phyloP scores from a whole-genome alignment of 2,797 vertebrate genomes.

The Distichodus sexfasciatus region DNA sequence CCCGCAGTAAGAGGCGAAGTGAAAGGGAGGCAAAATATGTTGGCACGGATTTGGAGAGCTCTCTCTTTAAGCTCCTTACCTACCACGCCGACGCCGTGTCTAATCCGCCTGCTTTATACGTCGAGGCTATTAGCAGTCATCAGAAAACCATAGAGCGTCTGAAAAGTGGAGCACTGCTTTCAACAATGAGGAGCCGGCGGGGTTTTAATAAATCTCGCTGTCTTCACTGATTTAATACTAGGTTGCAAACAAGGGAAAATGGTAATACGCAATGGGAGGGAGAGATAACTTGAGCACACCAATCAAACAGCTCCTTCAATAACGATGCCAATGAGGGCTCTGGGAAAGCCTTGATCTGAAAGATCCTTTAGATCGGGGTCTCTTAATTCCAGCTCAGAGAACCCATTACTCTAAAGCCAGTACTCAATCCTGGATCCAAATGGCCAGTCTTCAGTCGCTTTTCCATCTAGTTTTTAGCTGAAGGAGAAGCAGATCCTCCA shows the following conservation, averaged over 20 bases:
- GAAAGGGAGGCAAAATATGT: not conserved
- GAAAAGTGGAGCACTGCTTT: conserved; percentile 9
- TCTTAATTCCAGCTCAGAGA: too few relatives aligned
- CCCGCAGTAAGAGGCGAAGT: not conserved
- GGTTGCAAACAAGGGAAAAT: conserved; percentile 17
- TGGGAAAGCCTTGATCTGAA: not conserved
- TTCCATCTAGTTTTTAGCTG: too few relatives aligned
- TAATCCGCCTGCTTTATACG: conserved; percentile 46
- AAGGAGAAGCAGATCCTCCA: too few relatives aligned
- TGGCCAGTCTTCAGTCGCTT: too few relatives aligned
- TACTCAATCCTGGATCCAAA: too few relatives aligned
- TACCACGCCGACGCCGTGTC: conserved; percentile 12
- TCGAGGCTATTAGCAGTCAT: conserved; percentile 36
- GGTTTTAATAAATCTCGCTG: too few relatives aligned
- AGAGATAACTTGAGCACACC: not conserved
- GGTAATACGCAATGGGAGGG: not conserved
- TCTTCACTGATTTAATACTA: not conserved
- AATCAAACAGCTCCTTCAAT: not conserved
- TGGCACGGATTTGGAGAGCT: conserved; percentile 36
- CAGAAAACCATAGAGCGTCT: conserved; percentile 22
- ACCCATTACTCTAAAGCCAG: not conserved
- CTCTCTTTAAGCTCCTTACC: conserved; percentile 44
- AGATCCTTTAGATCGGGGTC: not conserved
- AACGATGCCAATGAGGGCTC: not conserved
- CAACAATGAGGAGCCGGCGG: conserved; percentile 26